phyloP scores from a whole-genome alignment of 1,140 invertebrate species.

The Contarinia nasturtii region DNA sequence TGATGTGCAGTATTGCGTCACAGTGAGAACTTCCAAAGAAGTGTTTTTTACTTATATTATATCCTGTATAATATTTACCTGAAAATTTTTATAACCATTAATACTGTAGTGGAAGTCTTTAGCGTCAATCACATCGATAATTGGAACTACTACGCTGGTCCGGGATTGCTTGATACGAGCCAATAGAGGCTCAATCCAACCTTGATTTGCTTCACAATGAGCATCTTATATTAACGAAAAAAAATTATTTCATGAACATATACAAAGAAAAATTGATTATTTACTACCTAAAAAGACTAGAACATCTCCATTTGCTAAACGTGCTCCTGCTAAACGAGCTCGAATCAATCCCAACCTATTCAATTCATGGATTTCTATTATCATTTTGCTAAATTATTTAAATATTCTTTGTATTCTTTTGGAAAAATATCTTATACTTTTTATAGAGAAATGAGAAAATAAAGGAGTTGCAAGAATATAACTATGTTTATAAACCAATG shows the following conservation, averaged over 20 bases:
- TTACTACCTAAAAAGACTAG: conserved; percentile 57
- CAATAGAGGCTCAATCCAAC: conserved; percentile 77
- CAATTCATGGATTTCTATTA: no score
- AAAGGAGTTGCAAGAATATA: no score
- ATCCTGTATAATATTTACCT: conserved; percentile 21
- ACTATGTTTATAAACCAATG: no score
- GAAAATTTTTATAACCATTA: conserved; percentile 37
- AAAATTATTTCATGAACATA: no score
- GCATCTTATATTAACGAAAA: conserved; percentile 31
- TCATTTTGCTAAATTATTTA: background rate
- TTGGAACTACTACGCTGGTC: conserved; percentile 67
- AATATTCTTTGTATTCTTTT: background rate
- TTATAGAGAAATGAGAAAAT: background rate
- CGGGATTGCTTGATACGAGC: conserved; percentile 61
- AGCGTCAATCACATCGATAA: conserved; percentile 83
- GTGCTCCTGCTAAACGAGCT: conserved; percentile 64
- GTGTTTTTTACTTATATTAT: no score
- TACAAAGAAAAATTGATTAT: no score
- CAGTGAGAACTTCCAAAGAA: no score
- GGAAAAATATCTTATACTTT: background rate
- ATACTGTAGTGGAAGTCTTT: conserved; percentile 62
- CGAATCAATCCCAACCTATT: conserved; percentile 64
- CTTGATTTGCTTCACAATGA: conserved; percentile 74
- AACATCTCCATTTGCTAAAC: conserved; percentile 57
- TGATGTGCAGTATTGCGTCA: no score